Percentiles rank a stretch among this genome's conserved stretches.
Conservation (phyloP, 92 coral and sea anemone genomes). For the Hydrozoanthus gracilis region DNA sequence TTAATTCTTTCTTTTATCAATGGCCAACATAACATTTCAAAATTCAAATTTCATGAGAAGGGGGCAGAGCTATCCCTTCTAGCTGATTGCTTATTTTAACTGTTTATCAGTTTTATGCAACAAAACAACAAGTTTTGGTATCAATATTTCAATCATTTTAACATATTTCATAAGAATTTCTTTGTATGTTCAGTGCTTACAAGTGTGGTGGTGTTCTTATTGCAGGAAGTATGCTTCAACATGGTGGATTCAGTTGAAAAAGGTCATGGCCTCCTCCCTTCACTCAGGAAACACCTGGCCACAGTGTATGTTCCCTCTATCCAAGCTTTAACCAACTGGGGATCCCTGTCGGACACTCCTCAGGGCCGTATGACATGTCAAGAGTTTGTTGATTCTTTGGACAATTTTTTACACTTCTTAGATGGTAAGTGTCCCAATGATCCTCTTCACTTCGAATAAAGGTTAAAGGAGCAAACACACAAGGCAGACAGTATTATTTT, state of each 20-base stretch:
- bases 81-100: too few relatives aligned
- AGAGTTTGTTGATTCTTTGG: slow-evolving; percentile 81
- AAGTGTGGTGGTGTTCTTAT: neutral
- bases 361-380: slow-evolving; percentile 71
- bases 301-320: slow-evolving; percentile 75
- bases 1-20: too few relatives aligned
- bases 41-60: too few relatives aligned
- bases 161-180: neutral
- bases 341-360: slow-evolving; percentile 78
- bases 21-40: too few relatives aligned
- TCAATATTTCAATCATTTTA: too few relatives aligned
- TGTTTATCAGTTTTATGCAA: too few relatives aligned
- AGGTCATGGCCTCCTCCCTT: slow-evolving; percentile 66
- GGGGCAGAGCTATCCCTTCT: too few relatives aligned
- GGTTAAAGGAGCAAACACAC: too few relatives aligned
- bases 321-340: slow-evolving; percentile 79
- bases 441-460: too few relatives aligned
- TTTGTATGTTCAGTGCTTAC: neutral
- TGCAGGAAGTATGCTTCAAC: slow-evolving; percentile 81
- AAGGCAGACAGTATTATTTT: too few relatives aligned
- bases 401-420: slow-evolving; percentile 76
- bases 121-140: too few relatives aligned
- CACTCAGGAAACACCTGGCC: slow-evolving; percentile 71
- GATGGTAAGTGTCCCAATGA: slow-evolving; percentile 90
- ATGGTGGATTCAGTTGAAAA: slow-evolving; percentile 59